phyloP scores from a whole-genome alignment of 2,797 vertebrate species.

The Intellagama lesueurii region DNA sequence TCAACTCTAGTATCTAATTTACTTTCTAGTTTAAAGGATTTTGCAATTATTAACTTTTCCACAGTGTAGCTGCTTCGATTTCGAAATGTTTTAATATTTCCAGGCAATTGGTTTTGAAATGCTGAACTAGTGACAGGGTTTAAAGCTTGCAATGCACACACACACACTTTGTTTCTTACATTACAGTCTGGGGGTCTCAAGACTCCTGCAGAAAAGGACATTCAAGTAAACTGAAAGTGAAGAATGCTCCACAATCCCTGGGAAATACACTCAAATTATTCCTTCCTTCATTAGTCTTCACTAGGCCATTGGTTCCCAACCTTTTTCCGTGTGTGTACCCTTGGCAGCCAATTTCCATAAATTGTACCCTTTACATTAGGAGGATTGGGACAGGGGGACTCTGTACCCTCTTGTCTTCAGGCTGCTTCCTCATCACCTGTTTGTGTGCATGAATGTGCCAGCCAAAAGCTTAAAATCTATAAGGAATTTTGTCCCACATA shows the following conservation, averaged over 20 bases:
- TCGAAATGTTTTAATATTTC: neutral
- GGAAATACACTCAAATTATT: neutral
- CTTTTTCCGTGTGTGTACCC: no score
- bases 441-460: no score
- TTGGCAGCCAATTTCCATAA: no score
- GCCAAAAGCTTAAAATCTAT: no score
- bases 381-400: no score
- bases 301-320: no score
- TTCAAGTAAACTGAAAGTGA: neutral
- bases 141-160: neutral
- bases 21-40: conserved; percentile 27
- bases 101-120: neutral
- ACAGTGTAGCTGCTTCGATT: neutral
- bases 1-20: conserved; percentile 9
- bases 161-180: neutral
- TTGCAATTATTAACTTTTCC: conserved; percentile 19
- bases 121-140: neutral
- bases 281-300: neutral
- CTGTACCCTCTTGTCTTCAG: no score
- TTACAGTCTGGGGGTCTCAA: neutral
- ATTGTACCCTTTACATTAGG: no score
- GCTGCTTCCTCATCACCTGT: no score
- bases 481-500: no score
- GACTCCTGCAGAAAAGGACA: neutral
- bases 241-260: neutral